A percentile compares a stretch with the other conserved stretches of the same genome.
Conservation (phyloP, 2,797 vertebrate genomes). For the Helarctos malayanus region DNA sequence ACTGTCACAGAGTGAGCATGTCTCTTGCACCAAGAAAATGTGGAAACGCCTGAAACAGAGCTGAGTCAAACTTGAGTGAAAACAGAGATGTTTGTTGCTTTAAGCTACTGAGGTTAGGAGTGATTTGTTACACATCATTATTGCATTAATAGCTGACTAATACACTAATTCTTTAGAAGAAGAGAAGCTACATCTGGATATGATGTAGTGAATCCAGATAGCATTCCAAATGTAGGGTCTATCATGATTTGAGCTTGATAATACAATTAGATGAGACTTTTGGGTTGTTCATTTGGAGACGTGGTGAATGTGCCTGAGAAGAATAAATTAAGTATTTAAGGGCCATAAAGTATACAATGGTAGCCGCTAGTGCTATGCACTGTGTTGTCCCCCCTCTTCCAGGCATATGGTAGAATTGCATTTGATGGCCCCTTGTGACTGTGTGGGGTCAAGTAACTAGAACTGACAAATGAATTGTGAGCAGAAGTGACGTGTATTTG, state of each 20-base stretch:
- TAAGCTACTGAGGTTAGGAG: background rate
- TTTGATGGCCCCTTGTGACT: background rate
- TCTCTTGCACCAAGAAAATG: background rate
- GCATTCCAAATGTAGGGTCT: background rate
- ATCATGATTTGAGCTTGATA: background rate
- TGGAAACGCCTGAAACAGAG: background rate
- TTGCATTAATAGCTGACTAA: background rate
- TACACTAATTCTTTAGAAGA: background rate
- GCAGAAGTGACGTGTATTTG: background rate
- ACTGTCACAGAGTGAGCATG: background rate
- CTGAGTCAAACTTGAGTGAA: background rate
- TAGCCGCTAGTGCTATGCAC: background rate
- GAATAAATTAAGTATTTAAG: background rate
- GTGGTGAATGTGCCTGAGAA: background rate
- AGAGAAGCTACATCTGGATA: background rate
- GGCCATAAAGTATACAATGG: background rate
- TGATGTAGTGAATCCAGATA: background rate
- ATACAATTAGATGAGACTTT: background rate
- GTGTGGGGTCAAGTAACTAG: background rate
- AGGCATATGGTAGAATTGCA: background rate
- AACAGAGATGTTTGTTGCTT: background rate
- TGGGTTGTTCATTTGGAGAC: background rate
- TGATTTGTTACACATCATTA: background rate
- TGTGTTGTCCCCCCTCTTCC: background rate
- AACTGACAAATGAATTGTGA: background rate